phyloP scores from a whole-genome alignment of 2,797 vertebrate species.

The Rhynchonycteris naso region DNA sequence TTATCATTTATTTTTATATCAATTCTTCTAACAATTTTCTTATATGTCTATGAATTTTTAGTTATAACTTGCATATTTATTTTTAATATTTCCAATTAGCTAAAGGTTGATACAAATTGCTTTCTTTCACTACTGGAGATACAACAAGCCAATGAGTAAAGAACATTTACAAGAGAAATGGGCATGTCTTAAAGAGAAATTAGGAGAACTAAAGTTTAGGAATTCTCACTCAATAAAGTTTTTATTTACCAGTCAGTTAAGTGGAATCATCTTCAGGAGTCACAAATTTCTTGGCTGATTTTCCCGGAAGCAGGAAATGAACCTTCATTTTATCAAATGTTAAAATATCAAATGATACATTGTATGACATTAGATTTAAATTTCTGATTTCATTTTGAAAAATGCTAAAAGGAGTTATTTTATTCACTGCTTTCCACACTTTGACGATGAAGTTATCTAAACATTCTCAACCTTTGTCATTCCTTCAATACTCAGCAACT shows the following conservation, averaged over 20 bases:
- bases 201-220: background rate
- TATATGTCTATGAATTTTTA: background rate
- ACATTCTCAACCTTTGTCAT: background rate
- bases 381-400: conserved; percentile 16
- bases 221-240: conserved; percentile 22
- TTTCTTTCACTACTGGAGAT: background rate
- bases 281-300: conserved; percentile 34
- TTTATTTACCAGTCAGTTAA: conserved; percentile 42
- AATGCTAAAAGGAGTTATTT: background rate
- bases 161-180: background rate
- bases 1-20: background rate
- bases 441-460: background rate
- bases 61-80: conserved; percentile 23
- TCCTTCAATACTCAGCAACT: background rate
- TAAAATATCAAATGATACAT: background rate
- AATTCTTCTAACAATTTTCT: background rate
- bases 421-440: conserved; percentile 7
- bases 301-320: conserved; percentile 12
- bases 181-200: background rate
- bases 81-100: background rate
- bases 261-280: background rate
- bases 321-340: background rate
- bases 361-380: background rate
- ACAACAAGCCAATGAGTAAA: background rate
- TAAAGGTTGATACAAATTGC: background rate